Conservation (phyloP, 53 echinoderm and acorn worm genomes). For the Mesocentrotus franciscanus region DNA sequence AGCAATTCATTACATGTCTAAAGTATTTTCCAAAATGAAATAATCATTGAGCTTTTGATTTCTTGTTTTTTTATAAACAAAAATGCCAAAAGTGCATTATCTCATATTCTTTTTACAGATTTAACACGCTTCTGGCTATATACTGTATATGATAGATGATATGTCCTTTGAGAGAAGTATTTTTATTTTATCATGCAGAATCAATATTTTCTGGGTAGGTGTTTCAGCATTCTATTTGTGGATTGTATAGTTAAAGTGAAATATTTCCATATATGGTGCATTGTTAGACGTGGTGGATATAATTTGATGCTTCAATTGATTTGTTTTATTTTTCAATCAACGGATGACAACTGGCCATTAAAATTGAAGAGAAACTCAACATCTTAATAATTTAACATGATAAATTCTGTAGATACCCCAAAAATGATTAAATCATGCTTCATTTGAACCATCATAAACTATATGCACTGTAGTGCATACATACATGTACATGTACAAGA, state of each 20-base stretch:
- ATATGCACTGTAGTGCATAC: background rate
- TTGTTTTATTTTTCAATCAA: background rate
- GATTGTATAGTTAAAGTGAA: too few species aligned
- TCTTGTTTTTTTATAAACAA: too few species aligned
- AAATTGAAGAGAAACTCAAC: background rate
- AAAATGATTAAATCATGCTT: background rate
- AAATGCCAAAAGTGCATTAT: background rate
- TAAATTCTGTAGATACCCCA: background rate
- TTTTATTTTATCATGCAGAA: too few species aligned
- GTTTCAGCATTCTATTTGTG: background rate
- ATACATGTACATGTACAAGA: slow-evolving; percentile 14
- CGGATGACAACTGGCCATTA: background rate
- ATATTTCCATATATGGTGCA: too few species aligned
- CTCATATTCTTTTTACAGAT: background rate
- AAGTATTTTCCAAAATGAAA: too few species aligned
- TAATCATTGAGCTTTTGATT: too few species aligned
- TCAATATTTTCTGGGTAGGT: background rate
- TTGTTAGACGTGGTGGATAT: background rate
- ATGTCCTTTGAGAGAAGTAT: too few species aligned
- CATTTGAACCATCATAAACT: background rate
- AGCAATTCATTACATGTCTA: too few species aligned
- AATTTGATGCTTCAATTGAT: background rate
- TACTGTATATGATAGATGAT: too few species aligned
- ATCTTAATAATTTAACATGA: background rate
- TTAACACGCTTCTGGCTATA: background rate